Conservation (phyloP, 2,113 vertebrate genomes). For the Seriola rivoliana region DNA sequence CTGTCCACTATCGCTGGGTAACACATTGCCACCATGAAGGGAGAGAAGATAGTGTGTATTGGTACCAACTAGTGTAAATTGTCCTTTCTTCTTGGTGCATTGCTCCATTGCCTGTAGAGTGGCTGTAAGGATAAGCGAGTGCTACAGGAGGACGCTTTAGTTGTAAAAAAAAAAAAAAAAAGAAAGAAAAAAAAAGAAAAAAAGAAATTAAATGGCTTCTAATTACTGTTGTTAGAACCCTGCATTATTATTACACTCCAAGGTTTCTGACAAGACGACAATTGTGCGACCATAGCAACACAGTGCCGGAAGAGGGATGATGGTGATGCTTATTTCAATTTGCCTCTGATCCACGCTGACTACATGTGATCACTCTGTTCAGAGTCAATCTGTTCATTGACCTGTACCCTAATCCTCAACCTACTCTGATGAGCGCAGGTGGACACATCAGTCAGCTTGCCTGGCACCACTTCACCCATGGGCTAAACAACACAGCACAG, state of each 20-base stretch:
- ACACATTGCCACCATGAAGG: conserved; percentile 38
- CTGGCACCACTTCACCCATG: conserved; percentile 64
- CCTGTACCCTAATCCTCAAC: conserved; percentile 27
- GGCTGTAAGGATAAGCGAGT: conserved; percentile 25
- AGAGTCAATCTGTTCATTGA: conserved; percentile 33
- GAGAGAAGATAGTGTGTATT: conserved; percentile 1
- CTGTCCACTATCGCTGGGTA: conserved; percentile 47
- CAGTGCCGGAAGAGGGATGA: conserved; percentile 26
- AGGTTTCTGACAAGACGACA: conserved; percentile 70
- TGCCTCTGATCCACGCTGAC: conserved; percentile 12
- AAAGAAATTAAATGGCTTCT: conserved; percentile 48
- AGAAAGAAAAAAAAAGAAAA: conserved; percentile 19
- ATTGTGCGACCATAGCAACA: conserved; percentile 75
- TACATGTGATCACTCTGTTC: conserved; percentile 31
- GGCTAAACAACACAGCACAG: conserved; percentile 71
- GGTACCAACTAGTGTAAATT: conserved; percentile 11
- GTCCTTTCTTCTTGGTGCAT: conserved; percentile 5
- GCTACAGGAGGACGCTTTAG: conserved; percentile 17
- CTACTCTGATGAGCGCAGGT: conserved; percentile 62
- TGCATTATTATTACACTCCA: conserved; percentile 71
- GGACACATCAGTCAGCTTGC: conserved; percentile 60
- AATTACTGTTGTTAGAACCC: conserved; percentile 70
- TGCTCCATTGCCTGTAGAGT: conserved; percentile 20
- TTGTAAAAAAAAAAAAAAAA: conserved; percentile 14
- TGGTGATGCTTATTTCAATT: conserved; percentile 13